Conservation (phyloP, 2,888 invertebrate species). For the Lasioglossum oenotherae region DNA sequence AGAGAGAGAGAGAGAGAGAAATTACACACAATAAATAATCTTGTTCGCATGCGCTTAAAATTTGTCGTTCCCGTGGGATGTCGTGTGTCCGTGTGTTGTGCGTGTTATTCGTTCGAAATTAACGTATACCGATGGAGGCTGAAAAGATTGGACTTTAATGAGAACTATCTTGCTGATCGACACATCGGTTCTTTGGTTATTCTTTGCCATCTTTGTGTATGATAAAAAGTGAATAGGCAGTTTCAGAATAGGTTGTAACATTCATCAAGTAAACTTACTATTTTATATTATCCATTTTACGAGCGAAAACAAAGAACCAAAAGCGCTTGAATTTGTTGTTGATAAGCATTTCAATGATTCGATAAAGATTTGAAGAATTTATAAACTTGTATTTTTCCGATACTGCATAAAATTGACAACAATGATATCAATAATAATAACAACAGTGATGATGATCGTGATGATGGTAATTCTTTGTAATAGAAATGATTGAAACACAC, state of each 20-base stretch:
- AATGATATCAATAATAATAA: neutral
- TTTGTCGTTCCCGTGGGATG: slow-evolving; percentile 12
- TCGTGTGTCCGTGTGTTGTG: slow-evolving; percentile 7
- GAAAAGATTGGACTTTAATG: neutral
- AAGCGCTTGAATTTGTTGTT: neutral
- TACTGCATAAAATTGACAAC: neutral
- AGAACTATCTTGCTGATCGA: neutral
- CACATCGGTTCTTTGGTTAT: neutral
- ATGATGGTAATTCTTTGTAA: neutral
- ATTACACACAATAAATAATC: slow-evolving; percentile 40
- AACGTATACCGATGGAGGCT: neutral
- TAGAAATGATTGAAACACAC: neutral
- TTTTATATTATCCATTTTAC: neutral
- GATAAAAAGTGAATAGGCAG: neutral
- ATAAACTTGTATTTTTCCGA: neutral
- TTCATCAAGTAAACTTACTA: neutral
- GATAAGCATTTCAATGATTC: neutral
- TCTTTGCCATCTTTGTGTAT: neutral
- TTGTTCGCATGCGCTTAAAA: slow-evolving; percentile 64
- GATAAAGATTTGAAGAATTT: neutral
- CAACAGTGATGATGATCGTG: neutral
- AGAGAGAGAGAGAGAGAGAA: neutral
- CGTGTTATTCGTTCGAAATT: neutral
- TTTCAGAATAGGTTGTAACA: neutral
- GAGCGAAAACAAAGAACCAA: neutral